A percentile compares a stretch with the other conserved stretches of the same genome.
Conservation (phyloP, 92 coral and sea anemone genomes). For the Phenganax stokvisi region DNA sequence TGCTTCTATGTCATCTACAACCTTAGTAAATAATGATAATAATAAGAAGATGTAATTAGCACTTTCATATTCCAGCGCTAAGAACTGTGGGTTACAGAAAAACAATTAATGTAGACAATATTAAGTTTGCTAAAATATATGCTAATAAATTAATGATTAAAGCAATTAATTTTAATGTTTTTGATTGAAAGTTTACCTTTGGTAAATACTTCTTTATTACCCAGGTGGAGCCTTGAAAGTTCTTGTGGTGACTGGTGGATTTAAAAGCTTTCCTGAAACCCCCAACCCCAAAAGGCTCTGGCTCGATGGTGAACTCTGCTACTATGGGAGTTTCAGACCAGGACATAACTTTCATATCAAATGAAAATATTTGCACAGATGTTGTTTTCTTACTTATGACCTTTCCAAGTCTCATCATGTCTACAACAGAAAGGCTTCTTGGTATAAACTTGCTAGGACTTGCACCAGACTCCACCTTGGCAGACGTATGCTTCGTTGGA, state of each 20-base stretch:
- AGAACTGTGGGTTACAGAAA: too few relatives aligned
- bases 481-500: constrained; percentile 11
- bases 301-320: constrained; percentile 20
- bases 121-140: too few relatives aligned
- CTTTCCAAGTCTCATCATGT: neutral
- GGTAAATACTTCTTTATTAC: neutral
- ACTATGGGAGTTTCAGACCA: constrained; percentile 13
- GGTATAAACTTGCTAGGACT: constrained; percentile 18
- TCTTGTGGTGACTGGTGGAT: constrained; percentile 12
- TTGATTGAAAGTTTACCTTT: too few relatives aligned
- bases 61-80: too few relatives aligned
- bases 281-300: constrained; percentile 8
- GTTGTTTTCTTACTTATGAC: neutral
- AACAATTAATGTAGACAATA: too few relatives aligned
- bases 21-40: too few relatives aligned
- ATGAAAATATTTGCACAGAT: neutral
- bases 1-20: too few relatives aligned
- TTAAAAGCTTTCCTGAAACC: constrained; percentile 15
- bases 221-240: neutral
- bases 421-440: constrained; percentile 16
- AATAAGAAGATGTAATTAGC: too few relatives aligned
- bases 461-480: constrained; percentile 8
- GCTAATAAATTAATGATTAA: too few relatives aligned
- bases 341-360: neutral
- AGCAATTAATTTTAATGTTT: too few relatives aligned